Conservation (phyloP, 2,113 vertebrate genomes). For the Myiopsitta monachus region DNA sequence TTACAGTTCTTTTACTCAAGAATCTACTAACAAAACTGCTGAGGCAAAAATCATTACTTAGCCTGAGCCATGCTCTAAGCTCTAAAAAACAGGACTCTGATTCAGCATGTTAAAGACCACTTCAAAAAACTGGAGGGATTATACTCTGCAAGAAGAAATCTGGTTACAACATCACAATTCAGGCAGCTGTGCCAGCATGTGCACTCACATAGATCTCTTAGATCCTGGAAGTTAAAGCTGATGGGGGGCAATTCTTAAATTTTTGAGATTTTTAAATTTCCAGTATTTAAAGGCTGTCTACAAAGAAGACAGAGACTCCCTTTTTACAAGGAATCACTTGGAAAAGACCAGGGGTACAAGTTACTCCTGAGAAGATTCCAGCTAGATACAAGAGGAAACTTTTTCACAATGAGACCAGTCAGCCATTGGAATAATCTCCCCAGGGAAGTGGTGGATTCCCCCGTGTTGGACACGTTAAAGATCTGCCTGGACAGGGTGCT, state of each 20-base stretch:
- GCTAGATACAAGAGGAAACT: background rate
- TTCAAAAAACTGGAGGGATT: background rate
- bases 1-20: background rate
- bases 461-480: background rate
- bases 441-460: background rate
- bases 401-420: background rate
- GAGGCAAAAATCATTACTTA: background rate
- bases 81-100: background rate
- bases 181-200: rapidly evolving
- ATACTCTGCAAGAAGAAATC: background rate
- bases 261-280: background rate
- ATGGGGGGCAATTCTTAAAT: background rate
- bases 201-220: background rate
- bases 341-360: background rate
- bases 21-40: background rate
- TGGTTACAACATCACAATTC: background rate
- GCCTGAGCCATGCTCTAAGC: background rate
- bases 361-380: background rate
- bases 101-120: background rate
- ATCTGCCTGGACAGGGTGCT: background rate
- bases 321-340: background rate
- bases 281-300: background rate
- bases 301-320: background rate
- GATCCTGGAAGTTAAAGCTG: background rate
- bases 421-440: background rate